A percentile compares a stretch with the other conserved stretches of the same genome.
These are phyloP conservation scores for Propithecus deckenii DNA, from an alignment of 2,797 vertebrate genomes.

Conservation along the genomic window DNA sequence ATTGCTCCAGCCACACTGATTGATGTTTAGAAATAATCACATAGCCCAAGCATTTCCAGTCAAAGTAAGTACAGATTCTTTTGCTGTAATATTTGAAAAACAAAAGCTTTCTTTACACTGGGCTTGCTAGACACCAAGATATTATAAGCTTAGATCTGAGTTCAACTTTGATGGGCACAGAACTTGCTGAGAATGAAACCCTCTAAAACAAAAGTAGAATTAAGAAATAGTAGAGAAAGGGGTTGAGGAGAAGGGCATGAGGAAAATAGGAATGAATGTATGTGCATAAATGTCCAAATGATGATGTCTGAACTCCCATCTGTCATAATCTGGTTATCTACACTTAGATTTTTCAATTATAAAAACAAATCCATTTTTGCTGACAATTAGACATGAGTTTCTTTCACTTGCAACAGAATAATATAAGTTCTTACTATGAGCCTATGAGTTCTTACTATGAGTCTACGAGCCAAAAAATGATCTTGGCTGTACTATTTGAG, in stretches of 20 bases:
- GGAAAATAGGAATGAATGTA: not conserved
- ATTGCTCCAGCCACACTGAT: not conserved
- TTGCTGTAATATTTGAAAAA: not conserved
- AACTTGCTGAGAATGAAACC: not conserved
- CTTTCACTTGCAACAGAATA: not conserved
- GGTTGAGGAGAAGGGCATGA: not conserved
- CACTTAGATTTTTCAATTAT: not conserved
- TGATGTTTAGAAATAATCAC: not conserved
- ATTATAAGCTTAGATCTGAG: not conserved
- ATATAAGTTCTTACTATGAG: not conserved
- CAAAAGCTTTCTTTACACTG: not conserved
- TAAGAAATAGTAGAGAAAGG: not conserved
- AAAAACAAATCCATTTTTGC: not conserved
- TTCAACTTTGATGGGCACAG: not conserved
- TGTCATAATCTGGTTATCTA: not conserved
- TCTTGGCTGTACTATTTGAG: not conserved
- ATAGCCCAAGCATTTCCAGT: not conserved
- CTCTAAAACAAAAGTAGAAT: not conserved
- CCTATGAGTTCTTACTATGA: no score
- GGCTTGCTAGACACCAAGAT: not conserved
- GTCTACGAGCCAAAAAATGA: not conserved
- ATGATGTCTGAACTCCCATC: not conserved
- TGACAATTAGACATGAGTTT: not conserved
- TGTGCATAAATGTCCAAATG: not conserved
- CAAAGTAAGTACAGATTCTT: not conserved